Base-by-base conservation (phyloP, 2,113 vertebrate genomes). In the Pao palembangensis region DNA sequence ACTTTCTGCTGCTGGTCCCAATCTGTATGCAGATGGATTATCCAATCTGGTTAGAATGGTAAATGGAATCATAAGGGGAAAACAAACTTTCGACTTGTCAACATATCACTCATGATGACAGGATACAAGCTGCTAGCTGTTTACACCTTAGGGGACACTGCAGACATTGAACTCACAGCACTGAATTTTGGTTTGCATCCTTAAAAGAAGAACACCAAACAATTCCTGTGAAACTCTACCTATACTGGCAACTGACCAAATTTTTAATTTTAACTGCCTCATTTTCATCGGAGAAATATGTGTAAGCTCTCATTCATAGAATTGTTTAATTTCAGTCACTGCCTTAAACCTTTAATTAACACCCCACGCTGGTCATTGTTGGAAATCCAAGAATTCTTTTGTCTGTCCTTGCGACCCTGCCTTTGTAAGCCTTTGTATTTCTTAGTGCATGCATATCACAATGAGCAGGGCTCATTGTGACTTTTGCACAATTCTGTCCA, bases 81-180 rank as follows among this genome's bases (percentile, higher is more conserved):
- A 78, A 83, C 55, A 79, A 80, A 80, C 62, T 66, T 61, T 71
- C 47, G 75, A 67, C 79, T 76, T 83, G 81, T 82, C 81, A 79
- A 46, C 66, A 63, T 73, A 68, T 77, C 69, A 61, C 58, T 49
- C 55, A 46, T n/a, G 54, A 74, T 74, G 70, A 71, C 51, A 58
- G 58, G 56, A 74, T 69, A 64, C 58, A 38, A 38, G 34, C 34
- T 38, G 34, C 34, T 11, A 8, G 34, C 34, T 38, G 10, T 38
- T 38, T 38, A 11, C 34, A 38, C 34, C 34, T 34, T 38, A 38
- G 34, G 8, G 34, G 34, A 38, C 34, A 38, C 11, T 12, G 8
- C 8, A 3, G 10, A 6, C 34, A 38, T 38, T 38, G 34, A 28
- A 12, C 10, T 38, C 34, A 28, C 34, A 38, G 34, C 34, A 12